phyloP scores from a whole-genome alignment of 2,113 vertebrate genomes.

The Odocoileus virginianus region DNA sequence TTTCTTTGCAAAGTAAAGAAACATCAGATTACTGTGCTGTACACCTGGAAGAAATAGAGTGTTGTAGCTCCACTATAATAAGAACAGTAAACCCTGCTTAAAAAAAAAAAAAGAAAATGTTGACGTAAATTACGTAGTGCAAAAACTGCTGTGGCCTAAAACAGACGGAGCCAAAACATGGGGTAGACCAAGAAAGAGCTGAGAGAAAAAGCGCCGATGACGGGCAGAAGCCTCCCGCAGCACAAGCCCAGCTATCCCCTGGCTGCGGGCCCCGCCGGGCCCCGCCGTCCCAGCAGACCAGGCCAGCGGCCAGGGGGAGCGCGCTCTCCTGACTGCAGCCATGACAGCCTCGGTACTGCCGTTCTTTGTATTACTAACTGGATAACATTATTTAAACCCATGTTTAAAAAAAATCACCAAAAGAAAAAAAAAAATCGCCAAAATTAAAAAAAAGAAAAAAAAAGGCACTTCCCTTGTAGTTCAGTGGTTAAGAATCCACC shows the following conservation, averaged over 20 bases:
- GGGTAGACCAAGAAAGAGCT: background rate
- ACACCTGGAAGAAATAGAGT: background rate
- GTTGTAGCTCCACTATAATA: too few relatives aligned
- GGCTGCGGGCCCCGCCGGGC: too few relatives aligned
- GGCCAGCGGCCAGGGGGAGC: fast-evolving
- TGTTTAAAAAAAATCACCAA: background rate
- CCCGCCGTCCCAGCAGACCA: background rate
- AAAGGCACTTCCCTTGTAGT: background rate
- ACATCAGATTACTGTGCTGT: background rate
- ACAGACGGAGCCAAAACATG: background rate
- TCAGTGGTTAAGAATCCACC: background rate
- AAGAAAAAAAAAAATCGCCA: background rate
- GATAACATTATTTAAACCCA: background rate
- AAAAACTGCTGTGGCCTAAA: background rate
- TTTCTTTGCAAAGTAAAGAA: background rate
- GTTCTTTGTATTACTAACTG: background rate
- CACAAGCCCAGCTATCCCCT: background rate
- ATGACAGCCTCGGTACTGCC: background rate
- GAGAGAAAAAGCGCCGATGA: background rate
- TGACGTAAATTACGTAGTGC: too few relatives aligned
- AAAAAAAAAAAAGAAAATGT: background rate
- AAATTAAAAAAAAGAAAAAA: background rate
- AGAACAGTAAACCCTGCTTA: background rate
- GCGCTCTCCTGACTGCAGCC: background rate
- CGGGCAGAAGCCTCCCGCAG: too few relatives aligned